Base-by-base conservation (phyloP, 2,888 invertebrate species). In the Parnassius smintheus region DNA sequence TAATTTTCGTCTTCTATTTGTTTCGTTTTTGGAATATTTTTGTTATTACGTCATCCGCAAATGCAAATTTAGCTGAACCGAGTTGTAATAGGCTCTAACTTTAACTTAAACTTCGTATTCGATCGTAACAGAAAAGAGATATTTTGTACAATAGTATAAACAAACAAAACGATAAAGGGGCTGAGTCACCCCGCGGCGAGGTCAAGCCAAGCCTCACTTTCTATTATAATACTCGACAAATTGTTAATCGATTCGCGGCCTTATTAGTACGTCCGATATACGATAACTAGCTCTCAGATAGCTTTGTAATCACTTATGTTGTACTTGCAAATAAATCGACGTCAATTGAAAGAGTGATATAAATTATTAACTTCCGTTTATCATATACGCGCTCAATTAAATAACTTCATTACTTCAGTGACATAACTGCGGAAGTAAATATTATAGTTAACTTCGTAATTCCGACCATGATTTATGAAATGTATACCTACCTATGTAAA, bases 151-250 rank as follows among this genome's bases (percentile, higher is more conserved):
- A 54, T 62, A 54, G 59, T 61, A 58, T 67, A 72, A 73, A 71
- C 68, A 70, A 71, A 73, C 71, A 65, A 62, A 65, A 70, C 66
- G 65, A 73, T 66, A 68, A 67, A 69, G 65, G 65, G 4, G 55
- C 59, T 81, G 82, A 83, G 68, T 83, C 82, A 81, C 62, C 66
- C 60, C 46, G 49, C 57, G 72, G 2, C 59, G 76, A 80, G 83
- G 78, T 80, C 80, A 67, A 70, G 45, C 72, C 75, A 65, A 76
- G 70, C 76, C 74, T 73, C 68, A 71, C 83, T 83, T 83, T 84
- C 82, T 80, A 82, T 74, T 59, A 62, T 59, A 59, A 57, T 56
- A 56, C 56, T 61, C 50, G 56, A 60, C 69, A 71, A 71, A 74
- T 75, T 65, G 71, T 68, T 71, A 74, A 75, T 73, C 69, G 71